These are phyloP conservation scores for Yponomeuta plumbellus DNA, from an alignment of 2,888 invertebrate species.

Conservation along the genomic window DNA sequence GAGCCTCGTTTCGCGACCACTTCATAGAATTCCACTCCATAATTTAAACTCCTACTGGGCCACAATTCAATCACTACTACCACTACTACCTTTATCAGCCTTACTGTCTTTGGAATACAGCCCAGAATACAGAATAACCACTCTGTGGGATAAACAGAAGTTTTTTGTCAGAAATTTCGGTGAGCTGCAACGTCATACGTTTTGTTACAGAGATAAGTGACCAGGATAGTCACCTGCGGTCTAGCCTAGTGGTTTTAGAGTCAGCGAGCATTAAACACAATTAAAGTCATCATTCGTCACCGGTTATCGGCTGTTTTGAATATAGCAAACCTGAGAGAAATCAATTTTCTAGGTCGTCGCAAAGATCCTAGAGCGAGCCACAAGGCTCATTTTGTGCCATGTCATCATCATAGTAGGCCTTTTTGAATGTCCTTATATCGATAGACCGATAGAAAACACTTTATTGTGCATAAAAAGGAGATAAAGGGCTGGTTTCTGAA, in stretches of 20 bases:
- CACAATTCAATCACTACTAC: slow-evolving; percentile 1
- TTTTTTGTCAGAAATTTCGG: not conserved
- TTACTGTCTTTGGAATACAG: slow-evolving; percentile 17
- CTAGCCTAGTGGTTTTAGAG: not conserved
- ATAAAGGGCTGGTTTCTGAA: no score
- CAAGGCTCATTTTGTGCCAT: not conserved
- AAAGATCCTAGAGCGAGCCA: not conserved
- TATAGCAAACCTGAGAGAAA: slow-evolving; percentile 32
- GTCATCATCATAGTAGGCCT: no score
- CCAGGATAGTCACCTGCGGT: not conserved
- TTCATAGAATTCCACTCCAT: not conserved
- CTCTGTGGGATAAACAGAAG: not conserved
- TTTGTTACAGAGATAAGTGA: not conserved
- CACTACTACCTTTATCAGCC: not conserved
- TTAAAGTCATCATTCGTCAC: slow-evolving; percentile 47
- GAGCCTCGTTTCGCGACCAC: not conserved
- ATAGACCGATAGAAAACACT: no score
- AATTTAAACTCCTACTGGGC: not conserved
- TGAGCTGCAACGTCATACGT: not conserved
- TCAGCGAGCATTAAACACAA: slow-evolving; percentile 39
- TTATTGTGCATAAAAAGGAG: no score
- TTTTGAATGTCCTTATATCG: no score
- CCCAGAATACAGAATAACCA: not conserved
- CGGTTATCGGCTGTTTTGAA: slow-evolving; percentile 46
- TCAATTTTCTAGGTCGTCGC: slow-evolving; percentile 33